Percentiles rank a stretch among this genome's conserved stretches.
phyloP scores from a whole-genome alignment of 2,888 invertebrate species.

The Atrina japonica region DNA sequence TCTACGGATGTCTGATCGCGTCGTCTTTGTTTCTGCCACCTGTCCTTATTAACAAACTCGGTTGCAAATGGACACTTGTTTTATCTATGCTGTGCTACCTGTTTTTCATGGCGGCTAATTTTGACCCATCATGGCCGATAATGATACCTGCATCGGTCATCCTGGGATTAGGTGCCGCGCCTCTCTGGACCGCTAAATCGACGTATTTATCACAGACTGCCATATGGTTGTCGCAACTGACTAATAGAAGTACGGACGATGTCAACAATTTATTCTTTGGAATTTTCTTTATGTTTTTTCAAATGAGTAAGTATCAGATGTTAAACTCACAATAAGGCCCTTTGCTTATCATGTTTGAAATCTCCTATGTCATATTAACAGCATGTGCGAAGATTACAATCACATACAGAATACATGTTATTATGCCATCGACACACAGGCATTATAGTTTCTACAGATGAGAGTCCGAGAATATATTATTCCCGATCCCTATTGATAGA shows the following conservation, averaged over 20 bases:
- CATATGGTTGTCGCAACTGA: slow-evolving; percentile 91
- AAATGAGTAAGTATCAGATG: slow-evolving; percentile 89
- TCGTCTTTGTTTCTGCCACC: slow-evolving; percentile 93
- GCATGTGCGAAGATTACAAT: not conserved
- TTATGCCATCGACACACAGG: too few species aligned
- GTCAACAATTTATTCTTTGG: slow-evolving; percentile 98
- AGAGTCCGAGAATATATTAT: too few species aligned
- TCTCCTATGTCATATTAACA: not conserved
- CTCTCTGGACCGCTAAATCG: slow-evolving; percentile 99
- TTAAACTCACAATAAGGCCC: too few species aligned
- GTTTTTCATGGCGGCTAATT: slow-evolving; percentile 96
- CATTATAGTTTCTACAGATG: too few species aligned
- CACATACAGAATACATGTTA: too few species aligned
- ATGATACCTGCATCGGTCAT: slow-evolving; percentile 89
- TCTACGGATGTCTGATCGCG: slow-evolving; percentile 95
- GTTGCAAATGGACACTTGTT: slow-evolving; percentile 97
- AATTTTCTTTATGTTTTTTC: slow-evolving; percentile 98
- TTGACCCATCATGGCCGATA: slow-evolving; percentile 93
- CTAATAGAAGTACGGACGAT: slow-evolving; percentile 91
- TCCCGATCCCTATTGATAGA: too few species aligned
- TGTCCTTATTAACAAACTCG: slow-evolving; percentile 83
- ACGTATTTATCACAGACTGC: slow-evolving; percentile 92
- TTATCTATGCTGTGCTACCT: slow-evolving; percentile 95
- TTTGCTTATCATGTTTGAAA: not conserved
- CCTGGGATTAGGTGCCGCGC: slow-evolving; percentile 95